Conservation (phyloP, 2,113 vertebrate species). For the Poecile atricapillus region DNA sequence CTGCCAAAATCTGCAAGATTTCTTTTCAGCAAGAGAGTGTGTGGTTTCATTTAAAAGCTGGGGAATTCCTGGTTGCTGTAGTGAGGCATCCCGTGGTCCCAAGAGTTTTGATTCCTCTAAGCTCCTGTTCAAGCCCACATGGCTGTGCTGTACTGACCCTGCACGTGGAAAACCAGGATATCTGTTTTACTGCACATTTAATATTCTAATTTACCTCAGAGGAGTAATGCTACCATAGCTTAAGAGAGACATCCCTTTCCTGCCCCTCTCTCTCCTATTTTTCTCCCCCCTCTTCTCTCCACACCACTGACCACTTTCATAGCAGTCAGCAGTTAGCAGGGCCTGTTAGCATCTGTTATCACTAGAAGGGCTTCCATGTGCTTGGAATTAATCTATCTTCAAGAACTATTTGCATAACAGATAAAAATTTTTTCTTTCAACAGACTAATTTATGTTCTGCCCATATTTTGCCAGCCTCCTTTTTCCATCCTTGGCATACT, state of each 20-base stretch:
- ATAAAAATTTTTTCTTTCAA: not conserved
- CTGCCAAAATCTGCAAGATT: not conserved
- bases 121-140: not conserved
- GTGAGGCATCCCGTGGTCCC: not conserved
- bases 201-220: not conserved
- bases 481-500: not conserved
- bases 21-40: not conserved
- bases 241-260: not conserved
- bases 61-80: not conserved
- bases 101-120: not conserved
- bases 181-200: not conserved
- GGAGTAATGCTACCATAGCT: not conserved
- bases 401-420: not conserved
- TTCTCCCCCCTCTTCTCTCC: not conserved
- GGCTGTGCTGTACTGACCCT: not conserved
- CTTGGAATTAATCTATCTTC: not conserved
- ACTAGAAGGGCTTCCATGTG: not conserved
- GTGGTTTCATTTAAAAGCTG: not conserved
- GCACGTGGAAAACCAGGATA: accelerated
- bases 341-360: not conserved
- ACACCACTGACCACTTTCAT: not conserved
- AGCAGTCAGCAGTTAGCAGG: accelerated
- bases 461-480: not conserved
- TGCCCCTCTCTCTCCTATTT: not conserved
- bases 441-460: not conserved